Evolutionary conservation across 2,797 vertebrate species (phyloP).

Genomic region (Enteromius treurensis): DNA sequence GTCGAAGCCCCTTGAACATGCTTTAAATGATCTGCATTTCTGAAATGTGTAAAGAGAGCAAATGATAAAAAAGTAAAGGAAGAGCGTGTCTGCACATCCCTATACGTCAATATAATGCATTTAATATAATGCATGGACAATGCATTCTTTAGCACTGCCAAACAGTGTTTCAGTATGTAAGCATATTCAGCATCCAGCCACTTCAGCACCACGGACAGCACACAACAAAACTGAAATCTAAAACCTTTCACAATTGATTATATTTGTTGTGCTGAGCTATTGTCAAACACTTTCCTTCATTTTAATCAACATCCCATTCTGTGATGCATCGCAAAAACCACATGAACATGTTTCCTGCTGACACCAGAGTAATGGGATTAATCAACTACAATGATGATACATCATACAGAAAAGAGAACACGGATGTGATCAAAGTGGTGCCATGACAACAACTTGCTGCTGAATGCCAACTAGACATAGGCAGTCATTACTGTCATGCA

Average conservation of each 20-base stretch:
- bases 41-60: neutral
- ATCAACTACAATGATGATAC: conserved; percentile 35
- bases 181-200: neutral
- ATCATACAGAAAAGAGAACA: conserved; percentile 35
- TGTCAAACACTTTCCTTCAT: conserved; percentile 7
- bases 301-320: conserved; percentile 17
- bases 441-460: conserved; percentile 37
- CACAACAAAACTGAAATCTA: neutral
- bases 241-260: conserved; percentile 10
- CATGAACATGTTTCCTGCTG: conserved; percentile 15
- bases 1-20: conserved; percentile 8
- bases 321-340: neutral
- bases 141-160: conserved; percentile 6
- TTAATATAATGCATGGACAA: neutral
- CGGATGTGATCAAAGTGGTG: conserved; percentile 41
- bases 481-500: conserved; percentile 28
- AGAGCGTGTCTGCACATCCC: neutral
- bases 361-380: conserved; percentile 32
- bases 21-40: neutral
- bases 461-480: conserved; percentile 28
- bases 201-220: conserved; percentile 9
- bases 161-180: neutral
- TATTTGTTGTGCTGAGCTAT: conserved; percentile 1
- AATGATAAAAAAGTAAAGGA: conserved; percentile 16
- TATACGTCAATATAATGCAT: neutral